Conservation (phyloP, 2,888 invertebrate species). For the Standfussiana lucernea region DNA sequence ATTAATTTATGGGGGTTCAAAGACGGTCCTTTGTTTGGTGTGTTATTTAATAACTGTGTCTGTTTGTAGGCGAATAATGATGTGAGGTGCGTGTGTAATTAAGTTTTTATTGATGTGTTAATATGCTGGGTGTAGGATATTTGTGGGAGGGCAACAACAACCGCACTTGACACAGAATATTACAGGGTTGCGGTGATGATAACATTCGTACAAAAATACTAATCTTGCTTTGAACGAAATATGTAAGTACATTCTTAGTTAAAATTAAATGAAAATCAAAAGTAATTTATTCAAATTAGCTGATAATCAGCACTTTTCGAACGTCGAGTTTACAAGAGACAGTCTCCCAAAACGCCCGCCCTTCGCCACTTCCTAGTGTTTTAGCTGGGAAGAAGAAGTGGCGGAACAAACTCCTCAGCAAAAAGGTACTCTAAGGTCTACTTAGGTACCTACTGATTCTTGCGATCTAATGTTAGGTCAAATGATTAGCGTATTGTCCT, state of each 20-base stretch:
- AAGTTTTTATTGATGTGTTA: constrained; percentile 13
- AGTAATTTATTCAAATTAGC: too few relatives aligned
- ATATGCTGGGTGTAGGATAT: background rate
- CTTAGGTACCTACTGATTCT: background rate
- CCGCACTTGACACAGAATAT: background rate
- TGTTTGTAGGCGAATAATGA: constrained; percentile 21
- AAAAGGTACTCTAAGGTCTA: background rate
- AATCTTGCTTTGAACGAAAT: background rate
- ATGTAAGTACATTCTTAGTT: too few relatives aligned
- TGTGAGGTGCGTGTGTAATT: background rate
- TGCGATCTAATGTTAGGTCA: background rate
- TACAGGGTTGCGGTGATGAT: background rate
- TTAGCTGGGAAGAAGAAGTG: too few relatives aligned
- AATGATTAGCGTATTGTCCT: background rate
- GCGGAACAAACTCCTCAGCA: too few relatives aligned
- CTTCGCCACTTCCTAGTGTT: too few relatives aligned
- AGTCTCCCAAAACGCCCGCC: too few relatives aligned
- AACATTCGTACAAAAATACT: background rate
- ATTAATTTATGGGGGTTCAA: constrained; percentile 42
- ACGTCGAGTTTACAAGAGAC: too few relatives aligned
- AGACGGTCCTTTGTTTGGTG: constrained; percentile 17
- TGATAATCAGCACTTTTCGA: too few relatives aligned
- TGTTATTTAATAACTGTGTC: constrained; percentile 1
- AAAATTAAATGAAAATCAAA: too few relatives aligned
- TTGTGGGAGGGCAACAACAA: background rate